Evolutionary conservation across 1,140 invertebrate genomes (phyloP).

Genomic region (Nasonia giraulti): DNA sequence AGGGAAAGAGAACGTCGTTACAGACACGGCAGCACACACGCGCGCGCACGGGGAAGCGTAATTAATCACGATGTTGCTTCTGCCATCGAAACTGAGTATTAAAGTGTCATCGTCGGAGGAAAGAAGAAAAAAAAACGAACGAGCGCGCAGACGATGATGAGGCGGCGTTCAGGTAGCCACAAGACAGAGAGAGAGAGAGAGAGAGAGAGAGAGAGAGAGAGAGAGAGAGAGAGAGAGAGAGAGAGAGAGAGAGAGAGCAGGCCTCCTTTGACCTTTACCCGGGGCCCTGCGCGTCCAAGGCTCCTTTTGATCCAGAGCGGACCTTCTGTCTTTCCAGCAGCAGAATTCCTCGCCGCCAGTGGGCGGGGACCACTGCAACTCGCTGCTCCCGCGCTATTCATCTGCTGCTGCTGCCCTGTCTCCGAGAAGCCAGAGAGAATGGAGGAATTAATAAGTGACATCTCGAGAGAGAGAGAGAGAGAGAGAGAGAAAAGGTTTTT

Average conservation of each 20-base stretch:
- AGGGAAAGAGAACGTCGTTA: constrained; percentile 27
- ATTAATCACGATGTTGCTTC: constrained; percentile 50
- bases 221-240: too few relatives aligned
- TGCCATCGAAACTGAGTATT: constrained; percentile 62
- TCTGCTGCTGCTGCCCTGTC: constrained; percentile 54
- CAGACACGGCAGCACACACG: constrained; percentile 1
- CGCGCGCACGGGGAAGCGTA: background rate
- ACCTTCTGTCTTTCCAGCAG: constrained; percentile 60
- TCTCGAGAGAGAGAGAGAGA: constrained; percentile 58
- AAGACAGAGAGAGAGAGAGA: too few relatives aligned
- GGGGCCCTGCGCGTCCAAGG: constrained; percentile 57
- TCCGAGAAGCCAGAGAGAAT: constrained; percentile 58
- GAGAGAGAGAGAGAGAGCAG: constrained; percentile 18
- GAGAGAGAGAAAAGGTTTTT: constrained; percentile 63
- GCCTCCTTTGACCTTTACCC: constrained; percentile 69
- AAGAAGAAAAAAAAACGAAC: background rate
- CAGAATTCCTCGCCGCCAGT: constrained; percentile 59
- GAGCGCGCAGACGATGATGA: constrained; percentile 50
- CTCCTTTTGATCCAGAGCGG: constrained; percentile 38
- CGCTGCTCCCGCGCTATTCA: constrained; percentile 63
- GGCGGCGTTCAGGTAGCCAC: constrained; percentile 65
- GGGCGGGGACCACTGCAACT: background rate
- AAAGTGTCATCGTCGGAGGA: constrained; percentile 58
- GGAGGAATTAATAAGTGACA: constrained; percentile 74
- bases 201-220: too few relatives aligned